Evolutionary conservation across 2,113 vertebrate genomes (phyloP), one percentile per base, ranked within the genome.

Genomic region (Anas platyrhynchos): DNA sequence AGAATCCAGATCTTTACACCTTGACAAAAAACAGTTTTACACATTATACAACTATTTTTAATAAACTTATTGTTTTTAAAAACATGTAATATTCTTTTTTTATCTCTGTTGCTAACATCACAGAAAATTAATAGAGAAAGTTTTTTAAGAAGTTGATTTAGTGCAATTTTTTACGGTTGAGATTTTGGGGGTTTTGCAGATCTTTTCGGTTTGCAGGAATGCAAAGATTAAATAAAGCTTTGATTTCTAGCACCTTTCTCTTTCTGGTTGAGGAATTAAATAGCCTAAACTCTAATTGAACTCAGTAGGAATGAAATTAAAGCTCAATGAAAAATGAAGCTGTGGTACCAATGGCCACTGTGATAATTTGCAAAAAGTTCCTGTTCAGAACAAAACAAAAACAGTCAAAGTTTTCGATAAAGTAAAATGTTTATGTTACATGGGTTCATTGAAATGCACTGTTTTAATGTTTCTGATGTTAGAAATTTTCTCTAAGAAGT

Each of bases 281-380:
- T 56, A 89, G 16, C 31, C 59, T 94, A 84, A 95, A 93, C 85
- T 95, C 82, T 83, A 93, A 89, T n/a, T 91, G 87, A 96, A 94
- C 85, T 88, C 88, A 46, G 68, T 61, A 54, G 75, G 80, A 93
- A 83, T 11, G 16, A 95, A 96, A 95, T 92, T 88, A 92, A 88
- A 75, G 38, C 55, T 59, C 79, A 69, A 63, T 80, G 71, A 88
- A 86, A 93, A 96, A 95, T 90, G 79, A 95, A 93, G 44, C 68
- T 76, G 12, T 86, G 68, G 83, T 83, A 94, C 80, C 73, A 93
- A 46, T 68, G 55, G 72, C 56, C 76, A 91, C 26, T 68, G 46
- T 31, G 93, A 84, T 90, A 93, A 76, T 25, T 88, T 66, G 61
- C 54, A 73, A 89, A 92, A 50, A 54, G 21, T 54, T 89, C 16